Conservation (phyloP, 2,113 vertebrate species). For the Serinus canaria region DNA sequence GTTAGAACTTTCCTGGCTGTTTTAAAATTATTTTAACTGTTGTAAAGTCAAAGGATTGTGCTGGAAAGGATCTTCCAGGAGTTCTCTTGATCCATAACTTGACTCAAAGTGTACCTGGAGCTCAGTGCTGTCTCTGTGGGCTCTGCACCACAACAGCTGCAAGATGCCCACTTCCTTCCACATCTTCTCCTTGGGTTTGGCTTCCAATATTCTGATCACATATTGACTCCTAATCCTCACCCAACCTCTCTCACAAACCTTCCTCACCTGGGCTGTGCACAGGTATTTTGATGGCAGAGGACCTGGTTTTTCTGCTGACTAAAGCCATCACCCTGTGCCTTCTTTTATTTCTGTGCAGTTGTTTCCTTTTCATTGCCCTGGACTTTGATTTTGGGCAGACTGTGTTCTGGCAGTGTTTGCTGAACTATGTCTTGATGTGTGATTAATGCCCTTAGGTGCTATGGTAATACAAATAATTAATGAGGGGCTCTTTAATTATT, state of each 20-base stretch:
- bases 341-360: background rate
- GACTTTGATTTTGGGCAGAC: background rate
- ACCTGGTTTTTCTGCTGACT: background rate
- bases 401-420: background rate
- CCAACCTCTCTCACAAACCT: background rate
- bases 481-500: conserved; percentile 50
- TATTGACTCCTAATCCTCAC: background rate
- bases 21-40: background rate
- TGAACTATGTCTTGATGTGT: background rate
- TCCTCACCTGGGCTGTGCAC: background rate
- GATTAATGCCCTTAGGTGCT: conserved; percentile 53
- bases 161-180: background rate
- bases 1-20: background rate
- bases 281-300: background rate
- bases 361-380: background rate
- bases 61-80: background rate
- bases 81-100: background rate
- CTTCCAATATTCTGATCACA: background rate
- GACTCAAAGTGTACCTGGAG: background rate
- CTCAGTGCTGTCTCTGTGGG: background rate
- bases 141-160: background rate
- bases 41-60: background rate
- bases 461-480: conserved; percentile 63
- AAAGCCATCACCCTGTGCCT: rapidly evolving
- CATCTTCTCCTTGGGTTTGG: background rate